phyloP scores from a whole-genome alignment of 2,888 invertebrate genomes.

The Cataglyphis altisquamis region DNA sequence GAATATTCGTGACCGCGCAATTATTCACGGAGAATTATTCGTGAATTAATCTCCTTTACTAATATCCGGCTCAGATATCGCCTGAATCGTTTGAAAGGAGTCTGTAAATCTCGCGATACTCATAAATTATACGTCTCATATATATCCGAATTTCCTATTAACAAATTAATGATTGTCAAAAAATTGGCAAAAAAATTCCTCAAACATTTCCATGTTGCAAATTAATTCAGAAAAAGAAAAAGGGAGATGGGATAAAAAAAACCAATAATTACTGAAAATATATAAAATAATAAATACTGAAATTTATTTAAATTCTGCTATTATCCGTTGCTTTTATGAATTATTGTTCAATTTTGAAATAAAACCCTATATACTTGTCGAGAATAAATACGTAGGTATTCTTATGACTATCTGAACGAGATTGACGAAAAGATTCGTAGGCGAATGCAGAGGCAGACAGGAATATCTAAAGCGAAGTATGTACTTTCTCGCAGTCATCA shows the following conservation, averaged over 20 bases:
- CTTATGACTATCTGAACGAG: neutral
- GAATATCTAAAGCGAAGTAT: conserved; percentile 11
- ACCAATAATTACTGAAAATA: neutral
- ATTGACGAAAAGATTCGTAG: conserved; percentile 39
- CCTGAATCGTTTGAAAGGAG: neutral
- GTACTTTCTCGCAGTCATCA: conserved; percentile 17
- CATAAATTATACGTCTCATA: conserved; percentile 10
- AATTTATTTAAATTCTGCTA: neutral
- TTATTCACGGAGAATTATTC: conserved; percentile 25
- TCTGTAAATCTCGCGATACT: conserved; percentile 20
- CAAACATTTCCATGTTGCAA: neutral
- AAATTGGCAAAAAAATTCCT: neutral
- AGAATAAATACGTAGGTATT: neutral
- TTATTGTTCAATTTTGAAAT: neutral
- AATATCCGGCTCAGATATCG: neutral
- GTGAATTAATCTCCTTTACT: conserved; percentile 32
- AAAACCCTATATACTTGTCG: neutral
- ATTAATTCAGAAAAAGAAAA: neutral
- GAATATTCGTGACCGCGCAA: conserved; percentile 29
- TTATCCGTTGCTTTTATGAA: neutral
- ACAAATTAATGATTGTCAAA: neutral
- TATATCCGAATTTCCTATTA: neutral
- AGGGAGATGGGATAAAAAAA: no score
- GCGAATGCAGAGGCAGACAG: conserved; percentile 39
- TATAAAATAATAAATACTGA: neutral